phyloP scores from a whole-genome alignment of 2,888 invertebrate species.

The Ramazzottius varieornatus region DNA sequence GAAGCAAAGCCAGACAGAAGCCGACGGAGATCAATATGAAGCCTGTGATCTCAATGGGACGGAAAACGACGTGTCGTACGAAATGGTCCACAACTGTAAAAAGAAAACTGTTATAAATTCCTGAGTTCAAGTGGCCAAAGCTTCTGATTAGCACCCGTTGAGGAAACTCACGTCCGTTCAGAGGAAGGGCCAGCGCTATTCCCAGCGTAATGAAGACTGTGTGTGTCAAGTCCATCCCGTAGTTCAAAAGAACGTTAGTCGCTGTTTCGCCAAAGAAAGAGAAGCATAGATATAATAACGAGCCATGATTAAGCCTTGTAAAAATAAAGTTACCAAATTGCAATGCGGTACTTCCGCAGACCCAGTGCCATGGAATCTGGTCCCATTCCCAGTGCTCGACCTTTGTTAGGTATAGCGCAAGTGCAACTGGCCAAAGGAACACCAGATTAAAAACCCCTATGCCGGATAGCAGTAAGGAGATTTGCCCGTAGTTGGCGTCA shows the following conservation, averaged over 20 bases:
- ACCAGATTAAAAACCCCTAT: slow-evolving; percentile 64
- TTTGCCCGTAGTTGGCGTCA: slow-evolving; percentile 66
- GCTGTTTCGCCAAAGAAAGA: no score
- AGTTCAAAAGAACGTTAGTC: slow-evolving; percentile 72
- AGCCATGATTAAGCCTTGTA: no score
- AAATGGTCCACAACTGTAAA: slow-evolving; percentile 50
- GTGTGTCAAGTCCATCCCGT: slow-evolving; percentile 71
- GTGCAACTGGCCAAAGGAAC: slow-evolving; percentile 65
- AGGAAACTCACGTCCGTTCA: slow-evolving; percentile 60
- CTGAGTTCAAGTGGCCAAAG: not conserved
- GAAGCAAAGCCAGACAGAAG: slow-evolving; percentile 74
- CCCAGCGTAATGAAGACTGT: slow-evolving; percentile 80
- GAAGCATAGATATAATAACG: no score
- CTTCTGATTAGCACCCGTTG: no score
- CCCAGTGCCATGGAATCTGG: slow-evolving; percentile 58
- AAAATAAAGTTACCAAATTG: slow-evolving; percentile 17
- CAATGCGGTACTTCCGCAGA: slow-evolving; percentile 39
- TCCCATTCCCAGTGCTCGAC: slow-evolving; percentile 56
- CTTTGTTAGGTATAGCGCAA: slow-evolving; percentile 57
- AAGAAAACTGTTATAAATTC: not conserved
- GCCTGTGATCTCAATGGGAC: slow-evolving; percentile 82
- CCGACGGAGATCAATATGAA: slow-evolving; percentile 66
- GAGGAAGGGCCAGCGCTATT: slow-evolving; percentile 69
- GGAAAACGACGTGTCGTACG: slow-evolving; percentile 55
- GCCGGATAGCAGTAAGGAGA: slow-evolving; percentile 70